phyloP scores from a whole-genome alignment of 2,113 vertebrate genomes.

The Atlantisia rogersi region DNA sequence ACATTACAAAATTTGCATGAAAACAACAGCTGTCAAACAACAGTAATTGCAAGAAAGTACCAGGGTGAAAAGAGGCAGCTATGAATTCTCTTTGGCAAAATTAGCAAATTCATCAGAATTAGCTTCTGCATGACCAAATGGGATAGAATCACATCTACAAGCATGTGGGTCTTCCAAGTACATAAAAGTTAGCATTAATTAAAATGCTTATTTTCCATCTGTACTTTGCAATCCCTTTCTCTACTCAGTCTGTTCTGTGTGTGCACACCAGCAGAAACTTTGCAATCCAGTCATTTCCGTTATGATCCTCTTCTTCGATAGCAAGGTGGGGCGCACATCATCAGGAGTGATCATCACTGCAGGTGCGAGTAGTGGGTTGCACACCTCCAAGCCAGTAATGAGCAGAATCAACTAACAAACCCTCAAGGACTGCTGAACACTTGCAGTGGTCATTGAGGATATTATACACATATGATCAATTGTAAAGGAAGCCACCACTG shows the following conservation, averaged over 20 bases:
- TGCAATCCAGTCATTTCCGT: background rate
- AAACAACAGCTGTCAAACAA: conserved; percentile 73
- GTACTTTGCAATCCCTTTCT: conserved; percentile 13
- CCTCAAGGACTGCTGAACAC: background rate
- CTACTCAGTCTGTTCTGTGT: background rate
- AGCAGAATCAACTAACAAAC: background rate
- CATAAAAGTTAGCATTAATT: conserved; percentile 67
- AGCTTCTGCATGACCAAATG: conserved; percentile 35
- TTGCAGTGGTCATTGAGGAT: background rate
- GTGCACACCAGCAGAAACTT: background rate
- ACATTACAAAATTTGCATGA: conserved; percentile 55
- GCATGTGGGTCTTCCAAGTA: background rate
- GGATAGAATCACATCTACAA: background rate
- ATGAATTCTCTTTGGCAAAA: conserved; percentile 53
- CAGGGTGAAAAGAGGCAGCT: conserved; percentile 25
- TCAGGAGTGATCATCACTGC: background rate
- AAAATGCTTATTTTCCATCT: conserved; percentile 59
- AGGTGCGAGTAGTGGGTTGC: background rate
- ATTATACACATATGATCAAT: background rate
- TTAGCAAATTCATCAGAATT: conserved; percentile 52
- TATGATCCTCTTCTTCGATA: background rate
- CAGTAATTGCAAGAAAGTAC: conserved; percentile 55
- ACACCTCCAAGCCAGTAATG: background rate
- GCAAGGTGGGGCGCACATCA: background rate
- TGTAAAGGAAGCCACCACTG: background rate